Base-by-base conservation (phyloP, 92 coral and sea anemone species). In the Porites divaricata region DNA sequence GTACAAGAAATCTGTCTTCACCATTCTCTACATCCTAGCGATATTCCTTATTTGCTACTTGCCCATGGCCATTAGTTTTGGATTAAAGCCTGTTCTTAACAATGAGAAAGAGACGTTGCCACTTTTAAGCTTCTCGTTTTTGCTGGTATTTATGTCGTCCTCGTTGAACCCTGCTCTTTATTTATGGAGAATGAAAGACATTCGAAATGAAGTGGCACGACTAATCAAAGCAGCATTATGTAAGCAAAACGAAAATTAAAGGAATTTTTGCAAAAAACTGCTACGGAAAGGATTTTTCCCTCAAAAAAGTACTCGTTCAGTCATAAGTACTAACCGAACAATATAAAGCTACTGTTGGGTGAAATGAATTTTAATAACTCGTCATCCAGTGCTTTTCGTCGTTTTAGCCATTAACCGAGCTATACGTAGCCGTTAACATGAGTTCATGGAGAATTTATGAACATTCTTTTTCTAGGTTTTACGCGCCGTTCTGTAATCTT, bases 161-260 rank as follows among this genome's bases (percentile, higher is more conserved):
- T 75, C 77, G 6, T 62, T 73, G 51, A 73, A 73, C 22, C 77
- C 77, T 52, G 41, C 53, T 50, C 77, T 73, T 73, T 73, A 73
- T 22, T 50, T 73, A 45, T 73, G 77, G 77, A 50, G 77, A 73
- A 73, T 51, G 62, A 50, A 6, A 73, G 77, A 73, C 24, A 73
- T 73, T 20, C 77, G 62, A 49, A 23, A 20, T 12, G 48, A 73
- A 22, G 77, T 51, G 9, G 22, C 7, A 73, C 58, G 54, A 13
- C 6, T 73, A 20, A 17, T 28, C 21, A 61, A 45, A 24, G 7
- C 24, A 45, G 62, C 35, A 13, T 6, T 77, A 58, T 41, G 71
- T 12, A 26, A 28, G 59, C 70, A 77, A 20, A 17, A 62, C 70
- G 26, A 54, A 54, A 54, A 11, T 54, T 54, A 12, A 11, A 54